Percentiles rank a stretch among this genome's conserved stretches.
Evolutionary conservation across 2,888 invertebrate species (phyloP).

Genomic region (Dorcus parallelipipedus): DNA sequence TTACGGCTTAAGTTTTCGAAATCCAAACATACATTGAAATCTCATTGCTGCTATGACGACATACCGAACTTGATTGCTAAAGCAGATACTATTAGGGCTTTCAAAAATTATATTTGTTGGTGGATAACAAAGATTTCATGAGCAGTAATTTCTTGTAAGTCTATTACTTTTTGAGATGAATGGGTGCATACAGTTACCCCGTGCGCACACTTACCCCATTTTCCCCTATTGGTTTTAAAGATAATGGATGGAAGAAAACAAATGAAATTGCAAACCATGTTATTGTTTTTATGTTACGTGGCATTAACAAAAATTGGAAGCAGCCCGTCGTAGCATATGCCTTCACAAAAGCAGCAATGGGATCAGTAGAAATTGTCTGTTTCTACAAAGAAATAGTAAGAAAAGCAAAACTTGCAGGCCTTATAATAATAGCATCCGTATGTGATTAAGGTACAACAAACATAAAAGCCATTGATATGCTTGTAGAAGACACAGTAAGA

Average conservation of each 20-base stretch:
- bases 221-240: conserved; percentile 3
- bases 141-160: too few species aligned
- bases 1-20: too few species aligned
- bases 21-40: too few species aligned
- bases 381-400: neutral
- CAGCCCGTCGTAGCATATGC: neutral
- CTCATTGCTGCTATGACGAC: too few species aligned
- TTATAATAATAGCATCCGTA: neutral
- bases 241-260: neutral
- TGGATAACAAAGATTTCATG: too few species aligned
- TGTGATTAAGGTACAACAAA: neutral
- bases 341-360: neutral
- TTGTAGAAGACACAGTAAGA: neutral
- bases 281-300: neutral
- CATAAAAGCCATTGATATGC: neutral
- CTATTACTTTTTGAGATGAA: too few species aligned
- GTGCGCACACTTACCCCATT: too few species aligned
- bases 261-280: conserved; percentile 1
- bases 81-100: too few species aligned
- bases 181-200: too few species aligned
- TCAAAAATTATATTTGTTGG: too few species aligned
- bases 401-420: neutral
- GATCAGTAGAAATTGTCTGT: neutral
- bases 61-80: too few species aligned
- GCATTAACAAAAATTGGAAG: neutral